A percentile compares a stretch with the other conserved stretches of the same genome.
These are phyloP conservation scores for Polyommatus iphigenia DNA, from an alignment of 2,888 invertebrate species.

Conservation along the genomic window DNA sequence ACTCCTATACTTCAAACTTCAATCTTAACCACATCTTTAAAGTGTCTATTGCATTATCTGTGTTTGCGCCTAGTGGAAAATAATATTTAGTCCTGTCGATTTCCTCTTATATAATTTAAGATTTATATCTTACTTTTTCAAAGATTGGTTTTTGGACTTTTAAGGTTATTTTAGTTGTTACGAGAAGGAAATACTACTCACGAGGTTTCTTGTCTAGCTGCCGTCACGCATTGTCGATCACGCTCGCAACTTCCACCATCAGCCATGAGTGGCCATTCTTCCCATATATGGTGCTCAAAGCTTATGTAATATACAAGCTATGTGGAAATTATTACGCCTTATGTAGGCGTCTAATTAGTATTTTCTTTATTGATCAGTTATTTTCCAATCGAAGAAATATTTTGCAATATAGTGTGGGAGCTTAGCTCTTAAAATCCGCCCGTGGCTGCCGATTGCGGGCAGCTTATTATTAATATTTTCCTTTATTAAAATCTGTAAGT, in stretches of 20 bases:
- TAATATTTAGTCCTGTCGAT: neutral
- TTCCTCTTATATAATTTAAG: neutral
- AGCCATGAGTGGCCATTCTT: slow-evolving; percentile 7
- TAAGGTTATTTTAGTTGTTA: neutral
- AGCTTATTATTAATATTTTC: neutral
- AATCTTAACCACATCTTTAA: neutral
- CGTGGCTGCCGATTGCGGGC: neutral
- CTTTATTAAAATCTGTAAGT: neutral
- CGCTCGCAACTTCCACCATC: slow-evolving; percentile 8
- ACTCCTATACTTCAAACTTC: neutral
- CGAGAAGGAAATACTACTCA: neutral
- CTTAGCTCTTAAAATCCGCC: neutral
- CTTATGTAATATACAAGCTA: slow-evolving; percentile 9
- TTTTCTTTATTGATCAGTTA: neutral
- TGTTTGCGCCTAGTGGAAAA: neutral
- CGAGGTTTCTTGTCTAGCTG: neutral
- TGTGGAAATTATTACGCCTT: slow-evolving; percentile 19
- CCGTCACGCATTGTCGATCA: neutral
- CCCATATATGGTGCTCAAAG: slow-evolving; percentile 1
- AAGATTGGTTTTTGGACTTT: neutral
- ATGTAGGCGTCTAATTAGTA: neutral
- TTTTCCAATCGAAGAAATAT: neutral
- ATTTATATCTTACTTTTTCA: neutral
- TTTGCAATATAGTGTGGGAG: slow-evolving; percentile 8
- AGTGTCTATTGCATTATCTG: neutral